phyloP scores from a whole-genome alignment of 2,797 vertebrate species.

The Chelonia mydas region DNA sequence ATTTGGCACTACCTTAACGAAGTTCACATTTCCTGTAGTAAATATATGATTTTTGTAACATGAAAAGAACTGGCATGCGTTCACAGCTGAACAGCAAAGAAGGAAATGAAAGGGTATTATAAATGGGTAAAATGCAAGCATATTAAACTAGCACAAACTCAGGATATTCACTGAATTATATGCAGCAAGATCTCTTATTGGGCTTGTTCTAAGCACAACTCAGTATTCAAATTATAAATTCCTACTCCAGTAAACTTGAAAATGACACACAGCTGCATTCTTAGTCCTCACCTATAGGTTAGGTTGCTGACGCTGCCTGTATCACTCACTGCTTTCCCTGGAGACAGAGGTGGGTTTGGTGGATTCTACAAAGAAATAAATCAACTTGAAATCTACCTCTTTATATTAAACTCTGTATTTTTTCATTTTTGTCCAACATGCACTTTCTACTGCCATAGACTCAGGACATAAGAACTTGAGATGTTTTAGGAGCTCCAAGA shows the following conservation, averaged over 20 bases:
- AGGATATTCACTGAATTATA: background rate
- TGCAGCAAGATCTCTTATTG: background rate
- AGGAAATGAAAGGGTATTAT: background rate
- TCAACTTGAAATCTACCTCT: background rate
- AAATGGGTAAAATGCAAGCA: background rate
- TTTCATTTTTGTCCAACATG: background rate
- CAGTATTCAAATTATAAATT: background rate
- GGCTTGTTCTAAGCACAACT: background rate
- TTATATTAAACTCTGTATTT: background rate
- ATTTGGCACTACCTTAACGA: background rate
- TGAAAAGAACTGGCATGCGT: background rate
- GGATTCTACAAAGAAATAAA: conserved; percentile 61
- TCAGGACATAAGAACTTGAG: background rate
- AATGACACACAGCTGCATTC: accelerated
- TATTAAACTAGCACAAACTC: background rate
- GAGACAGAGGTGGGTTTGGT: conserved; percentile 75
- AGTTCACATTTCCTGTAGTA: background rate
- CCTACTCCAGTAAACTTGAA: background rate
- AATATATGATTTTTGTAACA: background rate
- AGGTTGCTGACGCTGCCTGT: conserved; percentile 57
- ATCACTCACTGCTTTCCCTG: conserved; percentile 78
- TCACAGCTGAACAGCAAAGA: background rate
- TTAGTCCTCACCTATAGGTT: conserved; percentile 77
- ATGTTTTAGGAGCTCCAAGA: background rate
- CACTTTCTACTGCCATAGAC: background rate